Evolutionary conservation across 2,113 vertebrate species (phyloP).

Genomic region (Porphyrio hochstetteri): DNA sequence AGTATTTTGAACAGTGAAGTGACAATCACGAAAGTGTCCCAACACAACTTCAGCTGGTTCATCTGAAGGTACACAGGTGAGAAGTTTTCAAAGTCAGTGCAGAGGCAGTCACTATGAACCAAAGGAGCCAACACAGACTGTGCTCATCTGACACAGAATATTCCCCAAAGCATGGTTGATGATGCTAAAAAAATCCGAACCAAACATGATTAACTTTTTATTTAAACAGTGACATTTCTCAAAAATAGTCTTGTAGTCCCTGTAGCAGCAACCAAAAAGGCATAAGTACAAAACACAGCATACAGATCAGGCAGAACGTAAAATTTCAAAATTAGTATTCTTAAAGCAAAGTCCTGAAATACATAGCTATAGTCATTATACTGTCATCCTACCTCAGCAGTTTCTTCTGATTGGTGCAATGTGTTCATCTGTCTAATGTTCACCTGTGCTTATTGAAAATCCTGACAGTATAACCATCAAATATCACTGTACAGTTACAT

Average conservation of each 20-base stretch:
- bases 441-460: not conserved
- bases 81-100: not conserved
- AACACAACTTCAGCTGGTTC: not conserved
- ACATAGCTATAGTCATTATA: not conserved
- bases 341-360: conserved; percentile 30
- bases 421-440: not conserved
- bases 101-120: not conserved
- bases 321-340: not conserved
- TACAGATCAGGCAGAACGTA: not conserved
- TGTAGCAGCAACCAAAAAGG: conserved; percentile 69
- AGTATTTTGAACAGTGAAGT: not conserved
- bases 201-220: conserved; percentile 25
- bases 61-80: not conserved
- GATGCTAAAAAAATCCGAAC: not conserved
- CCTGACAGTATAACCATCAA: not conserved
- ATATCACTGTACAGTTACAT: not conserved
- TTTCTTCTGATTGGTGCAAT: not conserved
- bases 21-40: not conserved
- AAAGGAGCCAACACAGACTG: not conserved
- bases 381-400: not conserved
- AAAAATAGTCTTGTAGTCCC: conserved; percentile 26
- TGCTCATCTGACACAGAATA: not conserved
- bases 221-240: conserved; percentile 1
- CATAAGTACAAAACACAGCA: conserved; percentile 23
- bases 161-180: not conserved